Evolutionary conservation across 2,888 invertebrate species (phyloP).

Genomic region (Agrochola litura): DNA sequence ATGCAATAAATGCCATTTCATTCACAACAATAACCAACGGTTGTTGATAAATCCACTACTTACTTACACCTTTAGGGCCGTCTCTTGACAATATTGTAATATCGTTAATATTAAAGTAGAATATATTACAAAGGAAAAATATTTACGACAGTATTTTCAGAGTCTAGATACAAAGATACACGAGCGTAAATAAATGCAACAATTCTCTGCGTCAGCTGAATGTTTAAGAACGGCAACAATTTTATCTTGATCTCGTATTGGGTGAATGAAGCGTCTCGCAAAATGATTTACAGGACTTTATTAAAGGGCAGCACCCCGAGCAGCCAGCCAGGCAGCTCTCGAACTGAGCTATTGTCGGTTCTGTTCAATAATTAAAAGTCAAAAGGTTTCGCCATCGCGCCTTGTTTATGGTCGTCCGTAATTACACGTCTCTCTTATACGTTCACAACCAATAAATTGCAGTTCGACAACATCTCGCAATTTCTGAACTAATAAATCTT

Average conservation of each 20-base stretch:
- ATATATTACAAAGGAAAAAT: conserved; percentile 18
- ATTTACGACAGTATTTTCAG: conserved; percentile 16
- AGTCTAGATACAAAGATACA: conserved; percentile 38
- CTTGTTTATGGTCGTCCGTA: conserved; percentile 80
- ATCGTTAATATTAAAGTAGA: conserved; percentile 16
- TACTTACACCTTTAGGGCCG: conserved; percentile 11
- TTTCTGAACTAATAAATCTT: conserved; percentile 67
- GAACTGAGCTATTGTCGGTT: conserved; percentile 75
- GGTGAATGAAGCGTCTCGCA: conserved; percentile 66
- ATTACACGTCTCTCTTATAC: conserved; percentile 77
- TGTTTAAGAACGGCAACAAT: conserved; percentile 46
- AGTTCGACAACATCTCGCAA: conserved; percentile 74
- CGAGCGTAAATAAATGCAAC: conserved; percentile 45
- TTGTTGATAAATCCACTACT: conserved; percentile 45
- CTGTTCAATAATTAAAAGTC: conserved; percentile 84
- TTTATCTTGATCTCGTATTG: conserved; percentile 63
- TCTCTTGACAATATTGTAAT: conserved; percentile 33
- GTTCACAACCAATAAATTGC: conserved; percentile 75
- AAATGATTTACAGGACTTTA: conserved; percentile 81
- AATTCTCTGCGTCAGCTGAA: conserved; percentile 37
- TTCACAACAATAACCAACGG: conserved; percentile 44
- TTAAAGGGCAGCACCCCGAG: conserved; percentile 80
- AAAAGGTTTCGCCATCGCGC: conserved; percentile 79
- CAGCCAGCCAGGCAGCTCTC: conserved; percentile 61
- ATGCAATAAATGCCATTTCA: conserved; percentile 51